Evolutionary conservation across 2,888 invertebrate genomes (phyloP).

Genomic region (Xanthorhoe designata): DNA sequence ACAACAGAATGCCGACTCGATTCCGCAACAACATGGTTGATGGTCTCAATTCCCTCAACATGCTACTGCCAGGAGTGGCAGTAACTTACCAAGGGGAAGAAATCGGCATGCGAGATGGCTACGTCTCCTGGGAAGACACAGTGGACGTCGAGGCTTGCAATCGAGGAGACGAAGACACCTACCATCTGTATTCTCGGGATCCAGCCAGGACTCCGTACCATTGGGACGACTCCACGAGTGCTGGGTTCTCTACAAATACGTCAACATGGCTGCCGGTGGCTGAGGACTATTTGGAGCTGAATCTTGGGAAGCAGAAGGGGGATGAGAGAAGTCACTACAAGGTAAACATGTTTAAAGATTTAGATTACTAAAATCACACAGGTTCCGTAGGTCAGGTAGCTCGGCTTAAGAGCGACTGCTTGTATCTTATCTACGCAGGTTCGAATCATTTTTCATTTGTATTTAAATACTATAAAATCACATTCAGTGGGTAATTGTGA

Average conservation of each 20-base stretch:
- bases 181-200: conserved; percentile 83
- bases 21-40: conserved; percentile 88
- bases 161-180: conserved; percentile 82
- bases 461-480: too few species aligned
- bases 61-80: conserved; percentile 90
- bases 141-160: conserved; percentile 85
- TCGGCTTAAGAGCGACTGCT: too few species aligned
- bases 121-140: conserved; percentile 85
- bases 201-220: conserved; percentile 88
- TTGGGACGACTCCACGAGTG: conserved; percentile 84
- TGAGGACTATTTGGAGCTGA: conserved; percentile 84
- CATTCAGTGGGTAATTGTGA: too few species aligned
- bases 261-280: conserved; percentile 89
- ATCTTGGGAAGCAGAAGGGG: conserved; percentile 83
- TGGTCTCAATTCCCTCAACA: conserved; percentile 88
- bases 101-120: conserved; percentile 89
- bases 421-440: too few species aligned
- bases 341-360: conserved; percentile 47
- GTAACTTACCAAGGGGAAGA: conserved; percentile 95
- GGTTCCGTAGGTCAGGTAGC: too few species aligned
- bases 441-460: too few species aligned
- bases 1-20: conserved; percentile 86
- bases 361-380: too few species aligned
- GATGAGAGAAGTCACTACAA: conserved; percentile 82
- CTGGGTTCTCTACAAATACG: conserved; percentile 86